phyloP scores from a whole-genome alignment of 1,140 invertebrate species.

The Lineus longissimus region DNA sequence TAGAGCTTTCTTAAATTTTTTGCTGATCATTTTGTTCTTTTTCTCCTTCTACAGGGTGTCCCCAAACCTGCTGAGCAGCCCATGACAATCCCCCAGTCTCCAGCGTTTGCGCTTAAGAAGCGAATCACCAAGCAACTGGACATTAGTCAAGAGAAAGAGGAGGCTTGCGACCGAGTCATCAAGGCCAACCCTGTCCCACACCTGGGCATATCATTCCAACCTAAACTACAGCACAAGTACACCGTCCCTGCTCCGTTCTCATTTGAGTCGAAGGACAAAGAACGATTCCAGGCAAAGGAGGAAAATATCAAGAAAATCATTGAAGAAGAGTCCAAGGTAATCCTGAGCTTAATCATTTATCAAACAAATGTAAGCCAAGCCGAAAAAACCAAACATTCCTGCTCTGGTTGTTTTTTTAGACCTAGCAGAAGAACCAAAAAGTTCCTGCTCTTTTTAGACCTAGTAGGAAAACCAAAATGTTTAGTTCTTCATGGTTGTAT shows the following conservation, averaged over 20 bases:
- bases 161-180: slow-evolving; percentile 18
- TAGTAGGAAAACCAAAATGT: no score
- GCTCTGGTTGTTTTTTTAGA: no score
- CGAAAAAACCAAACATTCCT: background rate
- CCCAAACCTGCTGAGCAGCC: slow-evolving; percentile 34
- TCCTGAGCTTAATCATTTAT: background rate
- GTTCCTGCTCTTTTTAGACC: no score
- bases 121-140: slow-evolving; percentile 33
- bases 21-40: background rate
- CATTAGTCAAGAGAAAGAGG: slow-evolving; percentile 25
- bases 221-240: slow-evolving; percentile 34
- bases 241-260: slow-evolving; percentile 55
- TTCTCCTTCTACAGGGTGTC: slow-evolving; percentile 33
- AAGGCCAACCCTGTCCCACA: slow-evolving; percentile 36
- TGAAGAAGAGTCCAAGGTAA: slow-evolving; percentile 50
- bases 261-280: slow-evolving; percentile 58
- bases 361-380: background rate
- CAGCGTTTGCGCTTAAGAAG: slow-evolving; percentile 46
- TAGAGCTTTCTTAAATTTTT: no score
- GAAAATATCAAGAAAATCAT: slow-evolving; percentile 53
- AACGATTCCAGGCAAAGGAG: slow-evolving; percentile 54
- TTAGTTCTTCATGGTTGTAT: no score
- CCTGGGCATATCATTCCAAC: slow-evolving; percentile 44
- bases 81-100: slow-evolving; percentile 42
- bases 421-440: no score